phyloP scores from a whole-genome alignment of 2,797 vertebrate species.

The Varecia variegata region DNA sequence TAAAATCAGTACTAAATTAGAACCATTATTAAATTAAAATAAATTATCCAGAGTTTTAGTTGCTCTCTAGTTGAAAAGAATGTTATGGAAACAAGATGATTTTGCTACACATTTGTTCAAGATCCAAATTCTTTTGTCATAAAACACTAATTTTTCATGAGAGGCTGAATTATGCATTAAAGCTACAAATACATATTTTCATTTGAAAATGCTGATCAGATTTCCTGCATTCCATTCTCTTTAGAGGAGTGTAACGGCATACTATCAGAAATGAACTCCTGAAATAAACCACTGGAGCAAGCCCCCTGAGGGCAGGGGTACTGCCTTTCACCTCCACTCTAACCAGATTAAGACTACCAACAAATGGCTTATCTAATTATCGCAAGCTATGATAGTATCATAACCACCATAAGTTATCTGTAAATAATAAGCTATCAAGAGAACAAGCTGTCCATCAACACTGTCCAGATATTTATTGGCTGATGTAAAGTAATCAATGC shows the following conservation, averaged over 20 bases:
- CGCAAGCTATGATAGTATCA: not conserved
- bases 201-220: not conserved
- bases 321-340: not conserved
- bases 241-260: not conserved
- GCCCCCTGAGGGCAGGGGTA: not conserved
- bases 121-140: not conserved
- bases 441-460: conserved; percentile 7
- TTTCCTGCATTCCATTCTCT: not conserved
- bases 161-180: not conserved
- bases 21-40: not conserved
- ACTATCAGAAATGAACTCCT: not conserved
- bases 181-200: not conserved
- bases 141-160: not conserved
- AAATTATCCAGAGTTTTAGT: not conserved
- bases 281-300: not conserved
- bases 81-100: conserved; percentile 2
- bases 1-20: conserved; percentile 5
- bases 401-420: too few relatives aligned
- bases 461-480: conserved; percentile 54
- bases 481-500: conserved; percentile 60
- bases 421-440: conserved; percentile 43
- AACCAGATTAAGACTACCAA: not conserved
- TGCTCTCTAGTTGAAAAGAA: conserved; percentile 14
- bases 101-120: not conserved
- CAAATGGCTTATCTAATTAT: not conserved